A percentile compares a stretch with the other conserved stretches of the same genome.
These are phyloP conservation scores for Tetranychus piercei DNA, from an alignment of 2,888 invertebrate species.

Conservation along the genomic window DNA sequence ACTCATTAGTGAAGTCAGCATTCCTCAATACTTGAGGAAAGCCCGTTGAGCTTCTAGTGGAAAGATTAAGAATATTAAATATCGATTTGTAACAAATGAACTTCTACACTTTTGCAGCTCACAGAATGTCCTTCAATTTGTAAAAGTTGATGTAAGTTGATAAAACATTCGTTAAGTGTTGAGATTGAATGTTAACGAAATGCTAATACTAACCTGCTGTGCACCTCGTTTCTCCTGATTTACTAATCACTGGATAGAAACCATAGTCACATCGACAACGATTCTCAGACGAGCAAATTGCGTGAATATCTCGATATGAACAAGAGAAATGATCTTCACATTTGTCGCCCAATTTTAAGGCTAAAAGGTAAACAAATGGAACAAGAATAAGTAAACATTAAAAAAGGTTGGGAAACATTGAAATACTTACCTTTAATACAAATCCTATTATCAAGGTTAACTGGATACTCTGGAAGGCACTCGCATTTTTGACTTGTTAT, in stretches of 20 bases:
- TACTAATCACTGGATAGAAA: constrained; percentile 8
- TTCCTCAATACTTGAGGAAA: too few species aligned
- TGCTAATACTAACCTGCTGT: background rate
- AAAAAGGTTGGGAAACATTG: background rate
- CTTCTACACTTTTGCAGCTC: background rate
- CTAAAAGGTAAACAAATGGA: constrained; percentile 38
- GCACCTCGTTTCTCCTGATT: background rate
- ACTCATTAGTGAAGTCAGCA: too few species aligned
- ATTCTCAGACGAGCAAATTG: constrained; percentile 52
- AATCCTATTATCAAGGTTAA: constrained; percentile 26
- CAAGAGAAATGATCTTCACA: constrained; percentile 70
- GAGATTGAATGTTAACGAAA: too few species aligned
- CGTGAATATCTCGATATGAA: constrained; percentile 55
- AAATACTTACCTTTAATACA: constrained; percentile 25
- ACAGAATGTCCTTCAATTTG: background rate
- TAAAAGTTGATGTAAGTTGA: too few species aligned
- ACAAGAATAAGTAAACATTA: background rate
- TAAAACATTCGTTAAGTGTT: too few species aligned
- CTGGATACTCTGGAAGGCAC: constrained; percentile 26
- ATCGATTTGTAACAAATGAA: background rate
- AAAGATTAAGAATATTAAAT: too few species aligned
- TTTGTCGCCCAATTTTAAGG: constrained; percentile 64
- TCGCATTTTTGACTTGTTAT: constrained; percentile 25
- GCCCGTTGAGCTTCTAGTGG: too few species aligned
- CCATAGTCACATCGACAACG: constrained; percentile 24